A percentile compares a stretch with the other conserved stretches of the same genome.
phyloP scores from a whole-genome alignment of 2,113 vertebrate species.

The Microcebus murinus region DNA sequence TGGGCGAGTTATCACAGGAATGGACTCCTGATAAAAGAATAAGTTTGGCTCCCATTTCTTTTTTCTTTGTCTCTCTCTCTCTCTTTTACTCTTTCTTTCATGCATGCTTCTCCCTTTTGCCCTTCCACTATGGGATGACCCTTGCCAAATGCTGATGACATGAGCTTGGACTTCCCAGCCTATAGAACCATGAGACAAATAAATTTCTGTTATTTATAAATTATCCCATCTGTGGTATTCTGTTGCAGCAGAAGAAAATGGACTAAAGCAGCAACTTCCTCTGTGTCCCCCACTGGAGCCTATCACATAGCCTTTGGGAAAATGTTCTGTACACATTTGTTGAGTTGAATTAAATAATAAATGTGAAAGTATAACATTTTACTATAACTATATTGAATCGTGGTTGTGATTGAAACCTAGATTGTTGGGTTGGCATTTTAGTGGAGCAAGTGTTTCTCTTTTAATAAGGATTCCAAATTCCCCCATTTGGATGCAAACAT shows the following conservation, averaged over 20 bases:
- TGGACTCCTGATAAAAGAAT: not conserved
- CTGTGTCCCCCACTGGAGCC: not conserved
- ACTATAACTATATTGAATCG: rapidly evolving
- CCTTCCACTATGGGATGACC: not conserved
- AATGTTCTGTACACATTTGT: not conserved
- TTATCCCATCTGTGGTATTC: not conserved
- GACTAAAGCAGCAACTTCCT: not conserved
- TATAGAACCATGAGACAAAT: not conserved
- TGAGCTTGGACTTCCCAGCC: not conserved
- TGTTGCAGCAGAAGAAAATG: not conserved
- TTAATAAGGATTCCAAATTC: not conserved
- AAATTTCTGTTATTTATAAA: not conserved
- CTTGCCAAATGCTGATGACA: not conserved
- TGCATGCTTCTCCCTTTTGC: not conserved
- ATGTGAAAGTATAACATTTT: not conserved
- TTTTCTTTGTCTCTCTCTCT: not conserved
- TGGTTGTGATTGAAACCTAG: not conserved
- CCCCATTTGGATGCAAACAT: not conserved
- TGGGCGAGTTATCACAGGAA: not conserved
- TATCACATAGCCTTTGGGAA: not conserved
- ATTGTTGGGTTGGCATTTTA: not conserved
- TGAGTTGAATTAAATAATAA: not conserved
- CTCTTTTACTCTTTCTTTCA: not conserved
- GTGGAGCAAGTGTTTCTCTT: not conserved
- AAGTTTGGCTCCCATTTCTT: no score